phyloP scores from a whole-genome alignment of 1,140 invertebrate species.

The Drosophila guanche region DNA sequence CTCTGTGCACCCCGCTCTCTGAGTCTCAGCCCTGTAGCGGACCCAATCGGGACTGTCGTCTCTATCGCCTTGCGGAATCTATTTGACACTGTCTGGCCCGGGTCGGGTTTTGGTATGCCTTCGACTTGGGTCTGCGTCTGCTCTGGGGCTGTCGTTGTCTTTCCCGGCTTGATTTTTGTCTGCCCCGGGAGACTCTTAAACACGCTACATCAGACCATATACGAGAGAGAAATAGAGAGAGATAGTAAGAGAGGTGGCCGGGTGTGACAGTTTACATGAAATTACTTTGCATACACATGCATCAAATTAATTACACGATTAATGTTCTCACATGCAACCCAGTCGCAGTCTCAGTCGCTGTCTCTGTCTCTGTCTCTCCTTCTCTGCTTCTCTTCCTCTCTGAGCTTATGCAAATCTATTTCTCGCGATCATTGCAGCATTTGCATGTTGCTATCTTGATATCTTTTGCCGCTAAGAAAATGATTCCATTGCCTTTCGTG shows the following conservation, averaged over 20 bases:
- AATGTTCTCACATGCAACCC: slow-evolving; percentile 80
- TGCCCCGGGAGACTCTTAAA: slow-evolving; percentile 33
- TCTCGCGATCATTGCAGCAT: slow-evolving; percentile 78
- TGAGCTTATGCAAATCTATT: slow-evolving; percentile 78
- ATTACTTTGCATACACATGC: slow-evolving; percentile 84
- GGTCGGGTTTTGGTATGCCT: not conserved
- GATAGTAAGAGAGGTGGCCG: slow-evolving; percentile 13
- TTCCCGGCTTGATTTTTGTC: slow-evolving; percentile 40
- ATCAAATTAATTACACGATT: slow-evolving; percentile 84
- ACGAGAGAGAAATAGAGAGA: not conserved
- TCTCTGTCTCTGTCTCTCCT: too few relatives aligned
- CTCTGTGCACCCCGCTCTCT: slow-evolving; percentile 16
- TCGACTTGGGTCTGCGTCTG: not conserved
- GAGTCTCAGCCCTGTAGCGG: not conserved
- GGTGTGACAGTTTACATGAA: slow-evolving; percentile 83
- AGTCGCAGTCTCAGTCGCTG: not conserved
- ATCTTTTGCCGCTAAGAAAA: slow-evolving; percentile 74
- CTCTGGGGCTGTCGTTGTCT: slow-evolving; percentile 18
- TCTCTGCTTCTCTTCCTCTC: slow-evolving; percentile 4
- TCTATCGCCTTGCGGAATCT: slow-evolving; percentile 75
- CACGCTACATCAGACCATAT: slow-evolving; percentile 13
- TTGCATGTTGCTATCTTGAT: slow-evolving; percentile 80
- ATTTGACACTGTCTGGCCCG: slow-evolving; percentile 69
- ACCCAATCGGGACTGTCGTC: slow-evolving; percentile 47
- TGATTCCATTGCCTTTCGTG: slow-evolving; percentile 80